Evolutionary conservation across 2,113 vertebrate genomes (phyloP).

Genomic region (Opisthocomus hoazin): DNA sequence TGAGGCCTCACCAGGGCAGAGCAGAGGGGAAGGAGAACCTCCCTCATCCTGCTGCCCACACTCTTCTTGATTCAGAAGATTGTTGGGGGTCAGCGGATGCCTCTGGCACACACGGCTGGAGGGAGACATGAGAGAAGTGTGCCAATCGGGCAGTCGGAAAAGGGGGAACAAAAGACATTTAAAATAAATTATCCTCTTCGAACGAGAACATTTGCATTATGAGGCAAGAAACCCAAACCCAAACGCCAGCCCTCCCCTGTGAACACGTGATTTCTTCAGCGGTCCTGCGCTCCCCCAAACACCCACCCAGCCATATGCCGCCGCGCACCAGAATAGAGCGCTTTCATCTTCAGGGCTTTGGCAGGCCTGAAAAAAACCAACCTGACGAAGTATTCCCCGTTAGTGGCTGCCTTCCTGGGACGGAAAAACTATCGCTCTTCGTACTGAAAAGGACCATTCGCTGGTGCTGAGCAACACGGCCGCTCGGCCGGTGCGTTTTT

Average conservation of each 20-base stretch:
- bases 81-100: neutral
- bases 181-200: neutral
- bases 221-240: neutral
- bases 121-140: neutral
- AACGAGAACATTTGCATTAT: neutral
- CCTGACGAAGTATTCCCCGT: neutral
- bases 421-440: accelerated
- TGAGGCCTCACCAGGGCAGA: too few relatives aligned
- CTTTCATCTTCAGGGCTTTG: neutral
- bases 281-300: neutral
- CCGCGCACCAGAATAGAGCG: neutral
- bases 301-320: slow-evolving; percentile 14
- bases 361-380: neutral
- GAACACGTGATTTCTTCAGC: neutral
- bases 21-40: too few relatives aligned
- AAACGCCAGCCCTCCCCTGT: neutral
- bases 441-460: accelerated
- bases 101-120: neutral
- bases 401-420: neutral
- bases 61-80: too few relatives aligned
- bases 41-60: too few relatives aligned
- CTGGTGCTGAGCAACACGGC: accelerated
- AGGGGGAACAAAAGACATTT: neutral
- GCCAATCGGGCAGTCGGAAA: neutral
- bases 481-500: accelerated